Conservation (phyloP, 2,888 invertebrate genomes). For the Notodonta dromedarius region DNA sequence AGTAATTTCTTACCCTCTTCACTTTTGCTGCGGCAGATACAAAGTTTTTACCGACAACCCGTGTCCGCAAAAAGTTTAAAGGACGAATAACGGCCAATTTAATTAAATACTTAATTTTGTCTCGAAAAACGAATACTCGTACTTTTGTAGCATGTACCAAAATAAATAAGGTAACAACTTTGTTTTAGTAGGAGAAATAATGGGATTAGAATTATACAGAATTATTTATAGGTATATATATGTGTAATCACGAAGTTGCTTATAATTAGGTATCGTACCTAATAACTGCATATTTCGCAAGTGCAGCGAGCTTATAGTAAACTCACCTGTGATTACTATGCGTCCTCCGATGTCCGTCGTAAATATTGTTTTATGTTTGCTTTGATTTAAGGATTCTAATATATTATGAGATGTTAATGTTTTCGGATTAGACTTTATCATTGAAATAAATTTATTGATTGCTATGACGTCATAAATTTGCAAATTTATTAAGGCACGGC, state of each 20-base stretch:
- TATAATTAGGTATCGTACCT: too few relatives aligned
- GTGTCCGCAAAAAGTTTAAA: background rate
- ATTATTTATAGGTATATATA: too few relatives aligned
- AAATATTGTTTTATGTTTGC: constrained; percentile 9
- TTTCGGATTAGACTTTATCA: constrained; percentile 8
- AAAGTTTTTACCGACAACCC: background rate
- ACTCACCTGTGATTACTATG: constrained; percentile 19
- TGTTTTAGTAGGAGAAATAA: too few relatives aligned
- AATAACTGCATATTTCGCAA: background rate
- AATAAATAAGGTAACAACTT: too few relatives aligned
- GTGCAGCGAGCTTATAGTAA: constrained; percentile 17
- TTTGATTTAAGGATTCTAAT: constrained; percentile 20
- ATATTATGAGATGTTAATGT: constrained; percentile 24
- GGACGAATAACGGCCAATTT: background rate
- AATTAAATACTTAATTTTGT: background rate
- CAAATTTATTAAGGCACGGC: too few relatives aligned
- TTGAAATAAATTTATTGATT: too few relatives aligned
- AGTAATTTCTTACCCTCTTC: background rate
- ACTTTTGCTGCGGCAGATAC: background rate
- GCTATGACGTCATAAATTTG: too few relatives aligned
- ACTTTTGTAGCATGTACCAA: too few relatives aligned
- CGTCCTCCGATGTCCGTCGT: background rate
- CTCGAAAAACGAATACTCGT: too few relatives aligned
- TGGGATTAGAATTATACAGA: too few relatives aligned
- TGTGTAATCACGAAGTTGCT: too few relatives aligned